phyloP scores from a whole-genome alignment of 2,888 invertebrate species.

The Pocota personata region DNA sequence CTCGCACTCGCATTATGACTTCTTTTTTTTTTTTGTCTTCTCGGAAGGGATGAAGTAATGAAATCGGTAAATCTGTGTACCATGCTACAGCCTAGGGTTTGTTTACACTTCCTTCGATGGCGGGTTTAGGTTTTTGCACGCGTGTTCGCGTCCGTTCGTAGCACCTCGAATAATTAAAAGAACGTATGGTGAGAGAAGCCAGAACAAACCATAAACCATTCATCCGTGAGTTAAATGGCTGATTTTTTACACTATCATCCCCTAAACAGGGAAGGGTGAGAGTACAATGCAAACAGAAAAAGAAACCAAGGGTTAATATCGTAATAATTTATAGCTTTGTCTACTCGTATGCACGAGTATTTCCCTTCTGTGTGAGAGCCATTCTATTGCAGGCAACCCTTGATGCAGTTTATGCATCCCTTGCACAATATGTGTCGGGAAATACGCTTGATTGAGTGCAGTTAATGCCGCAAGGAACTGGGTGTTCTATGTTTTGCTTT shows the following conservation, averaged over 20 bases:
- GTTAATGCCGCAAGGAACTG: slow-evolving; percentile 58
- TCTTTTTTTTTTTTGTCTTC: neutral
- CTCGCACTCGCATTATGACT: neutral
- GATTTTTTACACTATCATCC: slow-evolving; percentile 67
- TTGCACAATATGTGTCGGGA: slow-evolving; percentile 31
- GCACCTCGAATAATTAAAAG: slow-evolving; percentile 61
- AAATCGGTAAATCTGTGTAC: slow-evolving; percentile 63
- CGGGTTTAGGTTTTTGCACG: slow-evolving; percentile 67
- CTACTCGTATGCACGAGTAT: too few relatives aligned
- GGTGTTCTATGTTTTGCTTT: slow-evolving; percentile 34
- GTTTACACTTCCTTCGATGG: slow-evolving; percentile 69
- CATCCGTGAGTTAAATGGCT: slow-evolving; percentile 56
- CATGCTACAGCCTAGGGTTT: slow-evolving; percentile 46
- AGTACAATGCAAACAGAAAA: neutral
- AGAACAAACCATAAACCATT: slow-evolving; percentile 41
- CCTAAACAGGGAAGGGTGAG: neutral
- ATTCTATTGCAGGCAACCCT: neutral
- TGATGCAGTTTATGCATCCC: slow-evolving; percentile 8
- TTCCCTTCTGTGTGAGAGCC: neutral
- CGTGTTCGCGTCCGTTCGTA: slow-evolving; percentile 15
- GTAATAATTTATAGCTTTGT: slow-evolving; percentile 72
- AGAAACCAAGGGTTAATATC: slow-evolving; percentile 63
- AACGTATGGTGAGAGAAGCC: slow-evolving; percentile 21
- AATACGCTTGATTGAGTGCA: slow-evolving; percentile 68
- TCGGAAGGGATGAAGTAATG: slow-evolving; percentile 43